Evolutionary conservation across 37 sponge, comb jelly and placozoan species (phyloP), one percentile per base, ranked within the genome.

Genomic region (Axinella damicornis): DNA sequence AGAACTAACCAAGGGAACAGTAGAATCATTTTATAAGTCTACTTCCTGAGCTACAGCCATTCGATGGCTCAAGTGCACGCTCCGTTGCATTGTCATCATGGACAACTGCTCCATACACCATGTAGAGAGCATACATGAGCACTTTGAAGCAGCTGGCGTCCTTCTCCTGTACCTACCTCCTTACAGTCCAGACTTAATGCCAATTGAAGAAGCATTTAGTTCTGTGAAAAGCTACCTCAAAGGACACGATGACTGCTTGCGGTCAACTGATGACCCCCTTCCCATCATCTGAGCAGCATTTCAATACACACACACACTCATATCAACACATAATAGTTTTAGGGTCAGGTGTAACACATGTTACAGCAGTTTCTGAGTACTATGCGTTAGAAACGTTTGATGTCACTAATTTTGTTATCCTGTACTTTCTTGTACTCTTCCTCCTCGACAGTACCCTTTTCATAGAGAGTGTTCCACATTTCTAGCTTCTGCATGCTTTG

Each of bases 101-200:
- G 67, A 65, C 25, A 65, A 65, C 30, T 65, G 67, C 67, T 65
- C 67, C 30, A 24, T 65, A 65, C 67, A 65, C 67, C 67, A 65
- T 65, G 67, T 65, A 19, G 30, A 65, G n/a, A 24, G 30, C 28
- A 24, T 65, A 27, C 30, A 27, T 19, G 67, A 65, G n/a, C 67
- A 24, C 16, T 65, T 65, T 65, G 28, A 65, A 27, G 28, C n/a
- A 65, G 16, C n/a, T n/a, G n/a, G n/a, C n/a, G n/a, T n/a, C n/a
- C n/a, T n/a, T n/a, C n/a, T n/a, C n/a, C n/a, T n/a, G 67, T 65
- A 24, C 30, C 67, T 65, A 65, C 67, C 67, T 27, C 67, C 67
- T n/a, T 65, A 65, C 67, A 65, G 67, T 24, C 67, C 67, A 65
- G 67, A 65, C 30, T 21, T 65, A 65, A 65, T 27, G 28, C 67